Conservation (phyloP, 2,113 vertebrate genomes). For the Emydocephalus ijimae region DNA sequence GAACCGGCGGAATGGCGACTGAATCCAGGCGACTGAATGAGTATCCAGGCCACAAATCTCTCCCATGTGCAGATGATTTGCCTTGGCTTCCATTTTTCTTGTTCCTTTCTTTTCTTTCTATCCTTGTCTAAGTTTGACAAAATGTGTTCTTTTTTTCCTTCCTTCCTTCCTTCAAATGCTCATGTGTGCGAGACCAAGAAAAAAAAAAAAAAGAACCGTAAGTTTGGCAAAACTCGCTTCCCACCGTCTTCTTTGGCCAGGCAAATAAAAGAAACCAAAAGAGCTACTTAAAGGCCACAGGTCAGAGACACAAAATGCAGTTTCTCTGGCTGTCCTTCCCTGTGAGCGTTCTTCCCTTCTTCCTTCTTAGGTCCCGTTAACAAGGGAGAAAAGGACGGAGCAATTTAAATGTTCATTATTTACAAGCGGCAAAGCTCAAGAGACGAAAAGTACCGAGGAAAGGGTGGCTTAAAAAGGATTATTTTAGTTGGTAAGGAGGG, state of each 20-base stretch:
- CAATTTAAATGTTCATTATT: too few relatives aligned
- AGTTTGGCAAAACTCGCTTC: not conserved
- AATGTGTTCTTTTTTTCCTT: not conserved
- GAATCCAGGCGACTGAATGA: not conserved
- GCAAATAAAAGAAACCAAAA: slow-evolving; percentile 27
- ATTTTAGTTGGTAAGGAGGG: not conserved
- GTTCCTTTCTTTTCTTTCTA: not conserved
- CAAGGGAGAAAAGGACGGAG: rapidly evolving
- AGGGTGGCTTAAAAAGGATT: not conserved
- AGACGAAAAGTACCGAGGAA: not conserved
- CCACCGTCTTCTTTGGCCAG: slow-evolving; percentile 38
- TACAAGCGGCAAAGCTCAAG: not conserved
- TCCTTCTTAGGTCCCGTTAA: not conserved
- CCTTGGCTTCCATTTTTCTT: not conserved
- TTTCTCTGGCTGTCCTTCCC: slow-evolving; percentile 15
- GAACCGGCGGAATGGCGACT: not conserved
- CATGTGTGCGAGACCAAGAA: too few relatives aligned
- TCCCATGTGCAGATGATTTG: not conserved
- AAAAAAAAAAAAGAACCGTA: not conserved
- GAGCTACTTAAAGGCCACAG: slow-evolving; percentile 28
- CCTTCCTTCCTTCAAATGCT: not conserved
- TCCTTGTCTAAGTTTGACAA: not conserved
- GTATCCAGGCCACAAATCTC: not conserved
- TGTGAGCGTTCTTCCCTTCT: not conserved
- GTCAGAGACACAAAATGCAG: slow-evolving; percentile 31